Evolutionary conservation across 1,140 invertebrate species (phyloP), one percentile per base, ranked within the genome.

Genomic region (Drosophila obscura): DNA sequence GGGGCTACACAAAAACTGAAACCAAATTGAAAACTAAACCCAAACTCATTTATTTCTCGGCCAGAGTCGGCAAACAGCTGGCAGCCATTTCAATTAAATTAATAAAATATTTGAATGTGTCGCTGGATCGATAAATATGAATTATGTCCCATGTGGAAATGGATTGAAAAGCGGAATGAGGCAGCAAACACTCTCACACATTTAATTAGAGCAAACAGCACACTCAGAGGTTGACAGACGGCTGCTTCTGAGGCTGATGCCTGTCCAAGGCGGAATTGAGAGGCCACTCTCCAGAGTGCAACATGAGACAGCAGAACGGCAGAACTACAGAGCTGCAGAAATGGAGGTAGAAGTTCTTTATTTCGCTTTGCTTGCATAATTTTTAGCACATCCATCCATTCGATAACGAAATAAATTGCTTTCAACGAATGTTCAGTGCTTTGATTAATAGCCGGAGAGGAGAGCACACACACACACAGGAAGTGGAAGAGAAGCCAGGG

Each of bases 331-430:
- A 28, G 26, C 26, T 28, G 26, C 26, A 28, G 5, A 28, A 7
- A 0, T 28, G 26, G 5, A 7, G 6, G 26, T 5, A 28, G 11
- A 56, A 58, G 31, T 64, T 48, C 49, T 52, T 66, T 24, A 67
- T 58, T 71, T 61, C 41, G 49, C 51, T 48, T 75, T 46, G 51
- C 59, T 66, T 84, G 67, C 76, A 84, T 73, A 80, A 66, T 73
- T 77, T 77, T 77, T 69, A 64, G 64, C 26, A 22, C 56, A 51
- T 63, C 61, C 50, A 81, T 77, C 73, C 78, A 51, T 88, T 87
- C 75, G 82, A 87, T 87, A 87, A 82, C 78, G 59, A 87, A 82
- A 87, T 87, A 87, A 82, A 87, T 87, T 88, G 83, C 82, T 88
- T 87, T 87, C 82, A 82, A 82, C 83, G 76, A 87, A 88, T 82